Percentiles rank a stretch among this genome's conserved stretches.
Conservation (phyloP, 2,888 invertebrate species). For the Scrobipalpa costella region DNA sequence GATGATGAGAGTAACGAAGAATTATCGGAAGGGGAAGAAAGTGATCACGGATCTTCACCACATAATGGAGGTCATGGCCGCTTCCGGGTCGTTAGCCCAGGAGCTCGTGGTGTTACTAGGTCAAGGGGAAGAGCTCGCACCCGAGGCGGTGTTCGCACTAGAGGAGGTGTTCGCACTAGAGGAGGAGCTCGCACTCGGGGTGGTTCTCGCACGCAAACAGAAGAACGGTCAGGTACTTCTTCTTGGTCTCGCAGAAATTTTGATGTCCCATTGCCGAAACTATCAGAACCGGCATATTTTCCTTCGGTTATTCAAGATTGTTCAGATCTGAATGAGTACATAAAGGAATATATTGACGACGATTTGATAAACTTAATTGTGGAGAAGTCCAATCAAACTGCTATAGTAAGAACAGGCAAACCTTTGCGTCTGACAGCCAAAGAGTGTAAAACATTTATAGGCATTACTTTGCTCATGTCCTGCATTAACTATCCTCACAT, state of each 20-base stretch:
- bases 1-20: background rate
- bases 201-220: background rate
- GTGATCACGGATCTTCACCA: background rate
- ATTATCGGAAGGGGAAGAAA: background rate
- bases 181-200: background rate
- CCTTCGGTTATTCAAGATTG: slow-evolving; percentile 16
- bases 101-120: too few relatives aligned
- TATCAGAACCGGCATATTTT: slow-evolving; percentile 12
- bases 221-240: background rate
- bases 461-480: slow-evolving; percentile 29
- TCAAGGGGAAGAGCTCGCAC: too few relatives aligned
- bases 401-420: slow-evolving; percentile 26
- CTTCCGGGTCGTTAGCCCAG: too few relatives aligned
- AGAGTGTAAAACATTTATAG: slow-evolving; percentile 30
- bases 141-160: slow-evolving; percentile 10
- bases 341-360: slow-evolving; percentile 24
- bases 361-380: slow-evolving; percentile 27
- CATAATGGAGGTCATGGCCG: background rate
- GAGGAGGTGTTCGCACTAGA: slow-evolving; percentile 2
- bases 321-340: slow-evolving; percentile 18
- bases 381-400: slow-evolving; percentile 27
- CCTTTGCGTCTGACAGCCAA: slow-evolving; percentile 25
- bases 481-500: slow-evolving; percentile 26
- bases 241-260: slow-evolving; percentile 17
- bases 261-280: slow-evolving; percentile 10